Base-by-base conservation (phyloP, 2,797 vertebrate genomes). In the Protonibea diacanthus region DNA sequence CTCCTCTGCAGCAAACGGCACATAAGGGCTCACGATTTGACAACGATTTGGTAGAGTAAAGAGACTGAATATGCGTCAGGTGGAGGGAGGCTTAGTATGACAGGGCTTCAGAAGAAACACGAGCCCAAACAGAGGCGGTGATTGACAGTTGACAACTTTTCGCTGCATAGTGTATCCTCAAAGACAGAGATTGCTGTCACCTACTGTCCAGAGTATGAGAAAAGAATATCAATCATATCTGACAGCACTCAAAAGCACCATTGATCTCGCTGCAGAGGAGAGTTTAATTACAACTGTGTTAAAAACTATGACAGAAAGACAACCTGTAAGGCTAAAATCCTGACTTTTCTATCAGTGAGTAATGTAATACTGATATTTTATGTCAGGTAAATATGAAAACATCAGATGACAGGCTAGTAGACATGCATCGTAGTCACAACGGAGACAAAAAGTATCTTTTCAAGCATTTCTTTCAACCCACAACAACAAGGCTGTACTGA, bases 171-270 rank as follows among this genome's bases (percentile, higher is more conserved):
- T 65, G 51, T 61, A 21, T 87, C 78, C 73, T 87, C 65, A 63
- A 74, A 81, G 88, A 87, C 82, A 74, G 48, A 79, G 75, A 11
- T 78, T 71, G 52, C 82, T 73, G 87, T 90, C 90, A 81, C 78
- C 58, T 27, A 68, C 82, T 71, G 83, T 89, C 86, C 84, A 65
- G 48, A 70, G 51, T 1, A 59, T 57, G 76, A 72, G 51, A 71
- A 72, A 78, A 82, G 72, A 81, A 81, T 87, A 88, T 87, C 82
- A 74, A 87, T 90, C 86, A 80, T 73, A 74, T 88, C 60, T 91
- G 88, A 91, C 77, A 85, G 85, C 67, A 59, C 68, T 82, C 57
- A 73, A 52, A 83, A 66, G 73, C 73, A 38, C 52, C 71, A 81
- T 56, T 87, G 84, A 85, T 78, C 81, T 74, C 69, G 49, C 83